Base-by-base conservation (phyloP, 2,113 vertebrate species). In the Callospermophilus lateralis region DNA sequence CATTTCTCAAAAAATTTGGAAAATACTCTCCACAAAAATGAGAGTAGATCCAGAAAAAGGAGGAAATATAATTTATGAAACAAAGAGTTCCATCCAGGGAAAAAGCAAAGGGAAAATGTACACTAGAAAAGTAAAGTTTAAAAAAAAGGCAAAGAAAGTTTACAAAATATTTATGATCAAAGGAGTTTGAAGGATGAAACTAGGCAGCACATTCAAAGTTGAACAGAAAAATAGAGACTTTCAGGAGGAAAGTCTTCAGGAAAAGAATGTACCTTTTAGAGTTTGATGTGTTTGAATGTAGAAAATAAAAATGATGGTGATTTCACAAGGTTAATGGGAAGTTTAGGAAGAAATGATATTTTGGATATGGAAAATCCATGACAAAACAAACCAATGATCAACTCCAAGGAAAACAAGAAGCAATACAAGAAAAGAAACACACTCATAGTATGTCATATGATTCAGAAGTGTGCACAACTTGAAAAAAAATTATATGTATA, bases 1-100 rank as follows among this genome's bases (percentile, higher is more conserved):
- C 8, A 13, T 77, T 91, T 81, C 68, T 83, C 48, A 83, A 34
- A 92, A 91, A 76, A 53, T 63, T 89, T 91, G 39, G 28, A 87
- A 68, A 83, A 88, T 87, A n/a, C 13, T 80, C 30, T 93, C 7
- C 65, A 86, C 4, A 58, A 86, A 90, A 80, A 93, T 45, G 42
- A 19, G n/a, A 61, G 6, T 61, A 68, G 68, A 61, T 87, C 4
- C 22, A 83, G 68, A 87, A 68, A 70, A 91, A 67, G 15, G 26
- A 79, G 53, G 37, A 48, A 39, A 58, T 45, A 9, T 11, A 32
- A 61, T 39, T 13, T 45, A 51, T 63, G 30, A 93, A 73, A 51
- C 39, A 87, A 22, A 84, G 4, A 45, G 42, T 77, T 96, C 74
- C 67, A 91, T 78, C 42, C 39, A 96, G 32, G 28, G 76, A 20